A percentile compares a stretch with the other conserved stretches of the same genome.
Conservation (phyloP, 2,797 vertebrate species). For the Lycodopsis pacificus region DNA sequence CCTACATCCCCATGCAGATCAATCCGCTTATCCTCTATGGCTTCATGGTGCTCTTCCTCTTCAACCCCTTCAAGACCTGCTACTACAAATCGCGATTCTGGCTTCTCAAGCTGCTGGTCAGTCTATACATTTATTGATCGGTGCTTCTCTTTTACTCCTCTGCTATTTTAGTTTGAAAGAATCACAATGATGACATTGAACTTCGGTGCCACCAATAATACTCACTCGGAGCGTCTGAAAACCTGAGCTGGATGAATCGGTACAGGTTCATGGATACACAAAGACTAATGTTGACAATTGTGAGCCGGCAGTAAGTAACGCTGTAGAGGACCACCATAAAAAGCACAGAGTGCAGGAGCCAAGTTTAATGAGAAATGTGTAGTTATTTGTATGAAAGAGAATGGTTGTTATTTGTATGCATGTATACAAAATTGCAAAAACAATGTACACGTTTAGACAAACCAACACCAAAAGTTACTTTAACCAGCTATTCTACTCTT, state of each 20-base stretch:
- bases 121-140: constrained; percentile 49
- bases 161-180: constrained; percentile 12
- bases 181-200: neutral
- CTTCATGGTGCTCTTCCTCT: constrained; percentile 96
- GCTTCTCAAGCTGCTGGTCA: constrained; percentile 97
- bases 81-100: constrained; percentile 99
- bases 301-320: neutral
- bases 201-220: neutral
- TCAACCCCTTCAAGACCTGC: constrained; percentile 96
- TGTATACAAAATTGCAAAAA: neutral
- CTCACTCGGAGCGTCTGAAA: neutral
- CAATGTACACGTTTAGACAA: neutral
- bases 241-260: neutral
- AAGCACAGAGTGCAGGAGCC: neutral
- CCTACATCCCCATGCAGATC: constrained; percentile 91
- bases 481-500: neutral
- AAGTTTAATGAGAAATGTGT: neutral
- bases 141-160: neutral
- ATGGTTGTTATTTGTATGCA: neutral
- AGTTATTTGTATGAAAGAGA: neutral
- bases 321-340: neutral
- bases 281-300: constrained; percentile 17
- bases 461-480: neutral
- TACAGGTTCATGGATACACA: neutral
- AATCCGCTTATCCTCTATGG: constrained; percentile 96